Evolutionary conservation across 2,113 vertebrate genomes (phyloP), one percentile per base, ranked within the genome.

Genomic region (Myanophis thanlyinensis): DNA sequence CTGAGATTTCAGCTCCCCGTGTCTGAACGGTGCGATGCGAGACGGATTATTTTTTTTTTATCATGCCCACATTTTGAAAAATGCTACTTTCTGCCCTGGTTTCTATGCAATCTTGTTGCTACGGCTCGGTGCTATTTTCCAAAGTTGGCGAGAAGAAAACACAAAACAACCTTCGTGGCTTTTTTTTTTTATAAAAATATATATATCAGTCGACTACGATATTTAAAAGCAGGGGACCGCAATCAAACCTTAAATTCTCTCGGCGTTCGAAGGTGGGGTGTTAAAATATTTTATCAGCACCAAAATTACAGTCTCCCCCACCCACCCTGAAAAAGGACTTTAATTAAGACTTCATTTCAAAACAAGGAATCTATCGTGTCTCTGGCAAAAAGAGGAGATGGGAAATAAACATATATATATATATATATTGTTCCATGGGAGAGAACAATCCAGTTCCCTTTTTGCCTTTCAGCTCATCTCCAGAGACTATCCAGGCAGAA

Each of bases 81-180:
- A 49, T 0, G 80, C 91, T 85, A 94, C 87, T 94, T 94, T 95
- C 90, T 73, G 85, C 87, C 25, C 90, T n/a, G 84, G 93, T 88
- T 96, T 0, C 25, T 92, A 89, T 0, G 35, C 91, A 96, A 93
- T 53, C 1, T 91, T 92, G 95, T 95, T 96, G 95, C 96, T 96
- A 97, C 88, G 95, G 94, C 94, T 97, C 23, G 94, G 40, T 47
- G 94, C 94, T 93, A 94, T 93, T 96, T 96, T 94, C 91, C 94
- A 94, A 95, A 95, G 95, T 92, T 97, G 94, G 94, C 95, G 94
- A 94, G 94, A 92, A 96, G 90, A n/a, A n/a, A 93, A 25, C 95
- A 87, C 35, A 80, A 93, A 56, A 10, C 23, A 2, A 95, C 93
- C 95, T 94, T 96, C 95, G 93, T 95, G n/a, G n/a, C n/a, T n/a